phyloP scores from a whole-genome alignment of 2,888 invertebrate species.

The Eueremaeus valkanovi region DNA sequence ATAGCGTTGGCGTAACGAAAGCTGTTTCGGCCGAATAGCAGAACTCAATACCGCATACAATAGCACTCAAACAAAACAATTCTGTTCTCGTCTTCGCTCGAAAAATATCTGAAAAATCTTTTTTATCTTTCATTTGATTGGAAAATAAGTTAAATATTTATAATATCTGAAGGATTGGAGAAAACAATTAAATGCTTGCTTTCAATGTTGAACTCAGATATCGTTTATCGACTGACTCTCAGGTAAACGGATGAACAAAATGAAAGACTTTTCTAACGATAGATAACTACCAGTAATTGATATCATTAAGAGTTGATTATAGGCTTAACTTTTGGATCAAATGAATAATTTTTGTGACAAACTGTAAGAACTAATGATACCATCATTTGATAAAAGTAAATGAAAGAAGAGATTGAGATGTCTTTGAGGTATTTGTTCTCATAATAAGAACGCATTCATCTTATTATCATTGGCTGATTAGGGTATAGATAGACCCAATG shows the following conservation, averaged over 20 bases:
- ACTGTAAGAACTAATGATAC: neutral
- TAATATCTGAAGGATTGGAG: too few relatives aligned
- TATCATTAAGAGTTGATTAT: neutral
- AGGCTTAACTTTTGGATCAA: neutral
- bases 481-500: neutral
- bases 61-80: slow-evolving; percentile 80
- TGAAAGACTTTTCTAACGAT: too few relatives aligned
- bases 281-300: too few relatives aligned
- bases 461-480: neutral
- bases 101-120: neutral
- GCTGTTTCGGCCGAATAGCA: slow-evolving; percentile 97
- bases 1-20: slow-evolving; percentile 87
- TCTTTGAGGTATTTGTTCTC: neutral
- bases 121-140: too few relatives aligned
- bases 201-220: too few relatives aligned
- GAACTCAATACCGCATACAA: slow-evolving; percentile 96
- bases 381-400: neutral
- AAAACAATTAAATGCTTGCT: too few relatives aligned
- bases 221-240: too few relatives aligned
- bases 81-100: slow-evolving; percentile 55
- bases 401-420: neutral
- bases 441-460: neutral
- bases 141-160: too few relatives aligned
- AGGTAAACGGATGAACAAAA: too few relatives aligned
- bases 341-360: slow-evolving; percentile 11